A percentile compares a stretch with the other conserved stretches of the same genome.
phyloP scores from a whole-genome alignment of 2,113 vertebrate genomes.

The Poecilia latipinna region DNA sequence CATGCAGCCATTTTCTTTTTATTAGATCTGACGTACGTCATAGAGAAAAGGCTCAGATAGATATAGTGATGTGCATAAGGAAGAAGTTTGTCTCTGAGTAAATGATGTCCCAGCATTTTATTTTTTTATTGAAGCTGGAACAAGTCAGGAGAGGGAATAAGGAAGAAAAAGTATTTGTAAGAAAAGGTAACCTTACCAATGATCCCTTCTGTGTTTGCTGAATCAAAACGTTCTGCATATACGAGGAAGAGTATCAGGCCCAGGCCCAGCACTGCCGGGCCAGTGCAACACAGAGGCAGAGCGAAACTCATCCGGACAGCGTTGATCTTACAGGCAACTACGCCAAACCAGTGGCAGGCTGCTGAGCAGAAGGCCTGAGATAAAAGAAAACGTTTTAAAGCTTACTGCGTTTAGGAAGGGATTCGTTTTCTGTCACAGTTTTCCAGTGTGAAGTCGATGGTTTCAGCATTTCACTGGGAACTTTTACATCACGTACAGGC shows the following conservation, averaged over 20 bases:
- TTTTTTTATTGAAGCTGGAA: background rate
- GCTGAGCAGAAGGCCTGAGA: slow-evolving; percentile 76
- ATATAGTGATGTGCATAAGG: background rate
- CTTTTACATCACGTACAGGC: too few relatives aligned
- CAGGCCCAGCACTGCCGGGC: slow-evolving; percentile 73
- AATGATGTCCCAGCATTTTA: background rate
- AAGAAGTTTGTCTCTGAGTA: background rate
- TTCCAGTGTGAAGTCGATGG: background rate
- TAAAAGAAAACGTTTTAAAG: background rate
- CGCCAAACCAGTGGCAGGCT: slow-evolving; percentile 84
- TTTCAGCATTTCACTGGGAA: background rate
- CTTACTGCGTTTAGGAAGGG: background rate
- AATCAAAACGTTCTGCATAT: slow-evolving; percentile 16
- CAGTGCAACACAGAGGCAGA: slow-evolving; percentile 71
- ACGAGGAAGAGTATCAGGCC: slow-evolving; percentile 74
- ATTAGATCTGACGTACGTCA: background rate
- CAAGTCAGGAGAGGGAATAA: too few relatives aligned
- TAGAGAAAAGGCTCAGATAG: background rate
- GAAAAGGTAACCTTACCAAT: slow-evolving; percentile 5
- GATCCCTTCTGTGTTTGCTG: accelerated
- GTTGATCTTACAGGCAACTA: slow-evolving; percentile 84
- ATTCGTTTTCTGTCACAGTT: background rate
- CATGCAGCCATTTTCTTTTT: background rate
- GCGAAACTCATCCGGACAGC: slow-evolving; percentile 79
- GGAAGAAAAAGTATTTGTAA: background rate